phyloP scores from a whole-genome alignment of 2,113 vertebrate genomes.

The Campylomormyrus numenius region DNA sequence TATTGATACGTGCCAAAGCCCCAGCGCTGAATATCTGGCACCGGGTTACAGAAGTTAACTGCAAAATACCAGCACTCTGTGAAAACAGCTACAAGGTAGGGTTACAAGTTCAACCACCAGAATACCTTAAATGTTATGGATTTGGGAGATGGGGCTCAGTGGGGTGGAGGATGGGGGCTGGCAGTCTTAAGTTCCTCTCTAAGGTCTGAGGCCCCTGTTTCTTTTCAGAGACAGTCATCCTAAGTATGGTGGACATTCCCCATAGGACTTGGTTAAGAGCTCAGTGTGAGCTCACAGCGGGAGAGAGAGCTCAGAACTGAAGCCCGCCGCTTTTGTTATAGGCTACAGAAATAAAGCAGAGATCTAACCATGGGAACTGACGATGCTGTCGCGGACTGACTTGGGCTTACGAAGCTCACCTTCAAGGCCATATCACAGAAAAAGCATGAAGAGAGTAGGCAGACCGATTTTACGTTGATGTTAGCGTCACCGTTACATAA shows the following conservation, averaged over 20 bases:
- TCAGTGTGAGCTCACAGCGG: neutral
- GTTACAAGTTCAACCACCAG: neutral
- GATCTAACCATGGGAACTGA: neutral
- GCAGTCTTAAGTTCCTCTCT: neutral
- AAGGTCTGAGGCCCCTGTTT: neutral
- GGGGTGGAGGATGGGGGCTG: neutral
- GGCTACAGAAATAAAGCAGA: neutral
- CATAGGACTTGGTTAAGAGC: neutral
- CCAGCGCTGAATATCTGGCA: slow-evolving; percentile 14
- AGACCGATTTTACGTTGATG: neutral
- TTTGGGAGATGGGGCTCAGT: neutral
- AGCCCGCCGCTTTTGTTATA: neutral
- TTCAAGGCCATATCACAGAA: neutral
- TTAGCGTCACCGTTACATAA: neutral
- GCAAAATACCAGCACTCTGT: neutral
- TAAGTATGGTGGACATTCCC: neutral
- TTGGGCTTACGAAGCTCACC: neutral
- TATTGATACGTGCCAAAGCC: neutral
- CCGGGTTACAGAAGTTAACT: neutral
- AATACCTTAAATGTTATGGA: neutral
- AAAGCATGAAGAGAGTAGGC: neutral
- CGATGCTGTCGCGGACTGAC: neutral
- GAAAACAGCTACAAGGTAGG: neutral
- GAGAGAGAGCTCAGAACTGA: neutral
- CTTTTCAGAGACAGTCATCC: neutral